Base-by-base conservation (phyloP, 2,797 vertebrate genomes). In the Oophaga sylvatica region DNA sequence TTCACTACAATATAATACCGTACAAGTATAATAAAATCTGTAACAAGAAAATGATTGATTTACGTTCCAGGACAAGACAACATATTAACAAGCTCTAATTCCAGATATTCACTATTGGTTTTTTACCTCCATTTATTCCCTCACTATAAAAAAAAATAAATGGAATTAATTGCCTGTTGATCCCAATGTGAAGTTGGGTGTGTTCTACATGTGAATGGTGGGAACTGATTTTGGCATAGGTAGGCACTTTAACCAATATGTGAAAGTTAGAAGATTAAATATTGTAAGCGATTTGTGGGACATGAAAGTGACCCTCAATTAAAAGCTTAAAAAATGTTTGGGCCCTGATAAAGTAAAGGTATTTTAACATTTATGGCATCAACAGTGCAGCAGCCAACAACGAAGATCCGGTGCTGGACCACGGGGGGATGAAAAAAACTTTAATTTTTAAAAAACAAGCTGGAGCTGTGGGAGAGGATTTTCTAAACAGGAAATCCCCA, bases 31-130 rank as follows among this genome's bases (percentile, higher is more conserved):
- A 53, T 77, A 53, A 56, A 53, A 53, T 77, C 6, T 53, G 48
- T 77, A 77, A 77, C 12, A 56, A 56, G 75, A 77, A 56, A n/a
- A 56, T 56, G 26, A 77, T 77, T 77, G 75, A 77, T 56, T 77
- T 77, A 77, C 48, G 53, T 77, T 77, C 48, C 48, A 16, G 75
- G 48, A 77, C 75, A 29, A 77, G 75, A 77, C 60, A 41, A 62
- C 29, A n/a, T 59, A 79, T 45, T 80, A 62, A 80, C 57, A 35
- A 60, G 57, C 45, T 56, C 75, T 56, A 16, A 77, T 56, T 77
- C 13, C 75, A 77, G 75, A 26, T 45, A n/a, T 56, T 77, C 13
- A 16, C 12, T 26, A 56, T 77, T 26, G 75, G 26, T 77, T 76
- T 53, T 53, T 22, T 45, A 0, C 11, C 11, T 6, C 13, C 22